Base-by-base conservation (phyloP, 2,888 invertebrate species). In the Acanthosepion pharaonis region DNA sequence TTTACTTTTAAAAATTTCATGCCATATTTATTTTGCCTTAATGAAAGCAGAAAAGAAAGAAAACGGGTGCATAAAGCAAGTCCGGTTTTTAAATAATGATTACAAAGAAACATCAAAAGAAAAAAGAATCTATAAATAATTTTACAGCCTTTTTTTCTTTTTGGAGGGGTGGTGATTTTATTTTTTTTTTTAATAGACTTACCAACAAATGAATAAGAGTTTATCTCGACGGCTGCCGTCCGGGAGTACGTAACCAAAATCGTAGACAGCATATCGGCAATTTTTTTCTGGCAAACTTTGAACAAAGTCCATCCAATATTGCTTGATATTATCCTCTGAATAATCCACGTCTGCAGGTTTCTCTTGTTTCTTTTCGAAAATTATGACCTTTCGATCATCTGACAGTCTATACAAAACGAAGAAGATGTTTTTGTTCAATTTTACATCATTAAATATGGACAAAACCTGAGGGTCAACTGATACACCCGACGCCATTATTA, bases 251-350 rank as follows among this genome's bases (percentile, higher is more conserved):
- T 55, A 55, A 18, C 91, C 92, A 53, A n/a, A 92, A 92, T 94
- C 94, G 20, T 92, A 94, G 55, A 94, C 92, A 48, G 94, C 94
- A 92, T 94, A 94, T 94, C 94, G 91, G n/a, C 91, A 33, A 15
- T 25, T 64, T 15, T 18, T 18, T 28, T 92, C 92, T n/a, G 94
- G 94, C 78, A 94, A 33, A 91, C 15, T 8, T 5, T 42, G 28
- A 6, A 94, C 64, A 91, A 94, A 94, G 20, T 94, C 28, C 9
- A 15, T 51, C 91, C 91, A 42, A 42, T 64, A 25, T 48, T 94
- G 20, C 92, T 51, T 48, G 59, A 94, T 51, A 92, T 33, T 15
- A n/a, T 94, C 33, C 51, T 92, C 94, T 59, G 92, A 33, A 55
- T 33, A 91, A 78, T 78, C 78, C 78, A 78, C n/a, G 33, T 78